Base-by-base conservation (phyloP, 1,140 invertebrate species). In the Oryzaephilus surinamensis region DNA sequence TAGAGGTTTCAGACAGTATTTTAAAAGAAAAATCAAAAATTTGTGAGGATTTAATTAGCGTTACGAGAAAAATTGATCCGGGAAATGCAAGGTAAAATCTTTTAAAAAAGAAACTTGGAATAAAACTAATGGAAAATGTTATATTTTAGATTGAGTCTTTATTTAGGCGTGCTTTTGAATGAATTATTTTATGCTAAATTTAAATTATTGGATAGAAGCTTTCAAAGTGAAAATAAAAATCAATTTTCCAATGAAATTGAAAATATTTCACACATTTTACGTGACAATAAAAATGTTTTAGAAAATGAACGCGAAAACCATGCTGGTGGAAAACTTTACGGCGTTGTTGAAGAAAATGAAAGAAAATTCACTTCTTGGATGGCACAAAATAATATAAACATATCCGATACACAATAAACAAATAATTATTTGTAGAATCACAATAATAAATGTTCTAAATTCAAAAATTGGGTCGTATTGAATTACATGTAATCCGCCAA, bases 181-280 rank as follows among this genome's bases (percentile, higher is more conserved):
- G 24, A 29, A 16, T 37, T 37, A 16, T 37, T 37, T 17, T 14
- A 33, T 12, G 14, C 15, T 33, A 18, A 11, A 33, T 33, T 33
- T 33, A 3, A 8, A 13, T 2, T 13, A 24, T 10, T 24, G 1
- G 4, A 6, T 24, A 8, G 23, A 1, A n/a, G 8, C 11, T 24
- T n/a, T 24, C 4, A 8, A 10, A 1, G 5, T 4, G 23, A 24
- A 3, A 24, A 24, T 4, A 10, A 4, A 4, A 11, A 24, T 6
- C 8, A 24, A 24, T 24, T 24, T 10, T 3, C 2, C 3, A 11
- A 24, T 2, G 23, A 24, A 24, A 24, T 24, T 11, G 3, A 11
- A 0, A 11, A 24, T 1, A 24, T 24, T 24, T n/a, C 10, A 8
- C 8, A 24, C 4, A 24, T 24, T 24, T n/a, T 24, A 8, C 10